Base-by-base conservation (phyloP, 2,797 vertebrate genomes). In the Propithecus perrieri region DNA sequence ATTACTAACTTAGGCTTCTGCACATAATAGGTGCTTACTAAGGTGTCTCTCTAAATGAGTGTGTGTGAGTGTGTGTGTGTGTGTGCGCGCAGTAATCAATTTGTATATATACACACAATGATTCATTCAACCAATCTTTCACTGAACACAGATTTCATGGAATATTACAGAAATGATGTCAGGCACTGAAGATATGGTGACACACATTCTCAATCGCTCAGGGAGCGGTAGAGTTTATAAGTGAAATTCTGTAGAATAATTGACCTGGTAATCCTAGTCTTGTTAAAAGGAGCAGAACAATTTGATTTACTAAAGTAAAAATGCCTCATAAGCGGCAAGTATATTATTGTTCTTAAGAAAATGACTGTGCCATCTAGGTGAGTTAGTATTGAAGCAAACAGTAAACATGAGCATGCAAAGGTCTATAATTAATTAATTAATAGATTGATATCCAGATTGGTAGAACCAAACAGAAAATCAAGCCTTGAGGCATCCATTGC, bases 401-500 rank as follows among this genome's bases (percentile, higher is more conserved):
- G n/a, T 61, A 80, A 59, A 72, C 14, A 26, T 14, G 11, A 79
- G 6, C 41, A 35, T 75, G 53, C 53, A 59, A 84, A 43, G 11
- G 3, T 55, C 74, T 75, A 85, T 46, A 57, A 55, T 46, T 59
- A 12, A 84, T 67, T 48, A 75, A 72, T 57, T 20, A 28, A 76
- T 41, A 63, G 9, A 57, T 57, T 57, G 55, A 55, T 33, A 80
- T 33, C 14, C 41, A 35, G 8, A 6, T 75, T 80, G 81, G 10
- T 14, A 71, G n/a, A 92, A 55, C 33, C 38, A 96, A 90, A 48
- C 11, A 84, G 13, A 85, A 94, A 95, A 69, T 43, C 46, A 71
- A 71, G 12, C 12, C 17, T 41, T 88, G 38, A 50, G 22, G 4
- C 2, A 26, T 30, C 1, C 12, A 53, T 28, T 59, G 46, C 22